Evolutionary conservation across 2,113 vertebrate genomes (phyloP), one percentile per base, ranked within the genome.

Genomic region (Dicentrarchus labrax): DNA sequence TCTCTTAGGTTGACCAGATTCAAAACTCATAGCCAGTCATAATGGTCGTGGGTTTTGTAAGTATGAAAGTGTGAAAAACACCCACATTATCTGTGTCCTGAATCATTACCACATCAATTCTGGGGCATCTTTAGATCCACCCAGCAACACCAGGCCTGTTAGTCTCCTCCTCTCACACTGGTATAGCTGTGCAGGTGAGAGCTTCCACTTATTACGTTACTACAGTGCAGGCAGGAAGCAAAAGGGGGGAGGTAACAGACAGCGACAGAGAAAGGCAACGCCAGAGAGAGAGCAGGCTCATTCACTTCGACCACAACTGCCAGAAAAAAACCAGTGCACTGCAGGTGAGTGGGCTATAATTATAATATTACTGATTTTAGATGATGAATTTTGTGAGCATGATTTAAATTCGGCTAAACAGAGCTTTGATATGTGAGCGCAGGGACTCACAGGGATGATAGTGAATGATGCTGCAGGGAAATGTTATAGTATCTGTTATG

Each of bases 281-380:
- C 67, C 57, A 78, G 38, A 70, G 60, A 75, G 38, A 65, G 69
- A 79, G 48, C 71, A 72, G 53, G 84, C 86, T 84, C 81, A 78
- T 84, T 89, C 82, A 87, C 90, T 93, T 93, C 87, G 94, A 69
- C 70, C 51, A 70, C 90, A 90, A 86, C 91, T 92, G 91, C 83
- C 79, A 48, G 21, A 72, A 59, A 61, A 6, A 54, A 21, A 53
- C 17, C 45, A 53, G 59, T 45, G 22, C 21, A 54, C 17, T 2
- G 21, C 64, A 84, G 91, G 93, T 93, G 75, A 93, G 92, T 74
- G 24, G 22, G 78, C 54, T 59, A 72, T 22, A 10, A 0, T 36
- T 22, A 6, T 78, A 47, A 86, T 5, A 62, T 65, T 41, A 15
- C 3, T 43, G 0, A 24, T 72, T 74, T 85, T 19, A 15, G 45